Conservation (phyloP, 2,797 vertebrate genomes). For the Molossus molossus region DNA sequence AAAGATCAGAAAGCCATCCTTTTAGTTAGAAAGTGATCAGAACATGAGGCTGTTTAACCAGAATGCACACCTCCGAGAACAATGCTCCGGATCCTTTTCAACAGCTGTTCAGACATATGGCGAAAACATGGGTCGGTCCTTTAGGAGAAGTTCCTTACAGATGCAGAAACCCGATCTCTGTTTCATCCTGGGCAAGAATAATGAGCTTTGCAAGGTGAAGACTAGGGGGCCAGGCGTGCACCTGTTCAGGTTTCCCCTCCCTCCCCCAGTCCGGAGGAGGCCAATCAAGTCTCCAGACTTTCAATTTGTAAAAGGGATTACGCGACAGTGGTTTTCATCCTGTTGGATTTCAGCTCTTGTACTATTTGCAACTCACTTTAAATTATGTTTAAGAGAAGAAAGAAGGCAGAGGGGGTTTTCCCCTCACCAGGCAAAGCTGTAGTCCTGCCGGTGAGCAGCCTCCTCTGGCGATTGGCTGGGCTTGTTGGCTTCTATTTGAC, state of each 20-base stretch:
- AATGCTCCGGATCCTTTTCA: background rate
- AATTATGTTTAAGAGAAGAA: conserved; percentile 16
- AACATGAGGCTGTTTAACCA: background rate
- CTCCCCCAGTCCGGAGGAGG: conserved; percentile 30
- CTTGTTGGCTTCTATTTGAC: background rate
- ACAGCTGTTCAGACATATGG: conserved; percentile 83
- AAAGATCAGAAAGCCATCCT: conserved; percentile 59
- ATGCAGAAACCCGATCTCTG: conserved; percentile 69
- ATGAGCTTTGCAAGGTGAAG: conserved; percentile 35
- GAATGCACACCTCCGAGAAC: conserved; percentile 69
- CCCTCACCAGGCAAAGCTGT: background rate
- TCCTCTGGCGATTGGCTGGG: background rate
- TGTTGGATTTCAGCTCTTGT: conserved; percentile 58
- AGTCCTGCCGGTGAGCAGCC: background rate
- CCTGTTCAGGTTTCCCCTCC: conserved; percentile 79
- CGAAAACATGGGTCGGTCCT: conserved; percentile 68
- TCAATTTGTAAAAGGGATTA: conserved; percentile 34
- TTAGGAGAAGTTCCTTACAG: conserved; percentile 76
- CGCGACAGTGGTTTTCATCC: background rate
- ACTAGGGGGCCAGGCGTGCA: conserved; percentile 60
- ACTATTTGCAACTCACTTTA: conserved; percentile 12
- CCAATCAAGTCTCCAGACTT: conserved; percentile 69
- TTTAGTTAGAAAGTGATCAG: conserved; percentile 61
- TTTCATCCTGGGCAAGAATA: conserved; percentile 57
- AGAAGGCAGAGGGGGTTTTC: background rate